Conservation (phyloP, 2,113 vertebrate species). For the Corythoichthys haematopterus region DNA sequence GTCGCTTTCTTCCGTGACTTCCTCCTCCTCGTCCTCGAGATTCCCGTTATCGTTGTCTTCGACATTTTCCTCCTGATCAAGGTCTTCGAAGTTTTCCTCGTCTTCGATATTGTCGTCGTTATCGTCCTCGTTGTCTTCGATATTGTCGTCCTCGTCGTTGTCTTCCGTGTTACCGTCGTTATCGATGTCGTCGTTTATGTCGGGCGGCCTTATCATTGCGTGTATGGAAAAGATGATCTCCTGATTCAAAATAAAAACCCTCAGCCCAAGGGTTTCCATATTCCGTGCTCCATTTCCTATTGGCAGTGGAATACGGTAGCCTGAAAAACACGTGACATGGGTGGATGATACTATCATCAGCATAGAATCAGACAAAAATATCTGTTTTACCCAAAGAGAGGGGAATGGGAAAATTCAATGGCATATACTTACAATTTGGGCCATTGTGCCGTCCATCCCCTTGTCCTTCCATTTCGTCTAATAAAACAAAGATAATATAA, state of each 20-base stretch:
- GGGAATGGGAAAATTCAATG: too few relatives aligned
- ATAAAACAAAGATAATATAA: neutral
- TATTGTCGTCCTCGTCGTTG: neutral
- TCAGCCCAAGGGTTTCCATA: constrained; percentile 1
- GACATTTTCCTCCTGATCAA: neutral
- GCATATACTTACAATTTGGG: constrained; percentile 1
- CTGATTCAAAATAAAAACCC: constrained; percentile 4
- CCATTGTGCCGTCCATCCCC: constrained; percentile 10
- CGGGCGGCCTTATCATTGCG: constrained; percentile 5
- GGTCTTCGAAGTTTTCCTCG: neutral
- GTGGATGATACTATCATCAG: neutral
- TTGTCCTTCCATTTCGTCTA: constrained; percentile 8
- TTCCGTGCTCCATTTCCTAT: constrained; percentile 4
- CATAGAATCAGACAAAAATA: neutral
- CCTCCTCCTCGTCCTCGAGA: neutral
- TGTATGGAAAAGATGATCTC: constrained; percentile 7
- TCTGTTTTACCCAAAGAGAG: too few relatives aligned
- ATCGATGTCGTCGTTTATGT: neutral
- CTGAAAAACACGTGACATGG: neutral
- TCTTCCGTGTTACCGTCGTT: neutral
- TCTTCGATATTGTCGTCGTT: neutral
- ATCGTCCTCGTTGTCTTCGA: neutral
- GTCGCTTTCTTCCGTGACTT: neutral
- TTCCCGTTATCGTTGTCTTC: neutral
- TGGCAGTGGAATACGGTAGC: constrained; percentile 4